phyloP scores from a whole-genome alignment of 1,140 invertebrate species.

The Drosophila nannoptera region DNA sequence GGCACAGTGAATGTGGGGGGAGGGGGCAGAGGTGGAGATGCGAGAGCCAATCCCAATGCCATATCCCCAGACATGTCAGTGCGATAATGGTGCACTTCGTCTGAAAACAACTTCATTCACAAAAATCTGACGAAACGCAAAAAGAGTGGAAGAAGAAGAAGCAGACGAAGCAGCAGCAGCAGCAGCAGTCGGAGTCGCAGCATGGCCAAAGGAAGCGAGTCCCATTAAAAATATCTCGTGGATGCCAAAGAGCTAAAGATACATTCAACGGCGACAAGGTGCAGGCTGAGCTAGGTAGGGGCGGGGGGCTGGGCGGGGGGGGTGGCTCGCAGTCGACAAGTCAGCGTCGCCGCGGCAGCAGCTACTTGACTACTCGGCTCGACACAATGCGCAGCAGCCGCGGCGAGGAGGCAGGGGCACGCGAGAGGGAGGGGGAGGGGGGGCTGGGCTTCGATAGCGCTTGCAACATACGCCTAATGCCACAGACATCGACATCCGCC shows the following conservation, averaged over 20 bases:
- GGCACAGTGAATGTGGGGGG: not conserved
- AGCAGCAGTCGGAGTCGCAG: conserved; percentile 13
- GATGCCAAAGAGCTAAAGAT: conserved; percentile 67
- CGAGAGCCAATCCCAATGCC: conserved; percentile 29
- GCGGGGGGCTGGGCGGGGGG: not conserved
- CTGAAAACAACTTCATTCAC: conserved; percentile 75
- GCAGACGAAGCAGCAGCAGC: conserved; percentile 34
- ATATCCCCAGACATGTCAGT: conserved; percentile 74
- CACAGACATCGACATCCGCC: conserved; percentile 74
- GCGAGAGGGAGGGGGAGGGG: conserved; percentile 23
- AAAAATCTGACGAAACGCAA: conserved; percentile 66
- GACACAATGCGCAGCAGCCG: conserved; percentile 45
- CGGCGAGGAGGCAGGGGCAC: conserved; percentile 39
- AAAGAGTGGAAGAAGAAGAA: conserved; percentile 25
- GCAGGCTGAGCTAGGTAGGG: conserved; percentile 10
- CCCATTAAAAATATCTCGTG: conserved; percentile 77
- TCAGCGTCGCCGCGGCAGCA: not conserved
- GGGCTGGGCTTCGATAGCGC: conserved; percentile 42
- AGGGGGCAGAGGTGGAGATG: not conserved
- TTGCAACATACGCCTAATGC: conserved; percentile 73
- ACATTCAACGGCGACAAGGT: conserved; percentile 41
- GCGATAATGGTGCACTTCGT: conserved; percentile 69
- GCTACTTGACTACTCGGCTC: conserved; percentile 38
- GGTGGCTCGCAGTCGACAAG: conserved; percentile 6
- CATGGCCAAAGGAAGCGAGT: conserved; percentile 66